Evolutionary conservation across 2,113 vertebrate species (phyloP), one percentile per base, ranked within the genome.

Genomic region (Tupaia chinensis): DNA sequence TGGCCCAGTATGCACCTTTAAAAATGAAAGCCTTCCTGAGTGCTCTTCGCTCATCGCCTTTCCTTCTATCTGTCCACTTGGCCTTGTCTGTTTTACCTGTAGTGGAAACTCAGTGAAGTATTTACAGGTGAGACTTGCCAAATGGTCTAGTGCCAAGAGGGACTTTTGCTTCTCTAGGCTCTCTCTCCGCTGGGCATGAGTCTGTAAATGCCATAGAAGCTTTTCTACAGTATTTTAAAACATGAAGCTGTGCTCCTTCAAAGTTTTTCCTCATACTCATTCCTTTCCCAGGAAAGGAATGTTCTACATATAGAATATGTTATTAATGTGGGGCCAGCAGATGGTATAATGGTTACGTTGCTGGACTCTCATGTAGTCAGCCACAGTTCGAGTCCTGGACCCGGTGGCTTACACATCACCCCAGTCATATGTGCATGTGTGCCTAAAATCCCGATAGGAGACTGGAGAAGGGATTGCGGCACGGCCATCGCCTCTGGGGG

Each of bases 31-130:
- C 70, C 20, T 3, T 61, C 53, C 14, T 15, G 2, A 12, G 2
- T 80, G 92, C 44, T 94, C 29, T 83, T 63, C 56, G 22, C 88
- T 88, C 61, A 84, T 56, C 68, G 69, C 77, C 92, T 96, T 84
- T 89, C 56, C 78, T 92, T 84, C 34, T 17, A 25, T 89, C 32
- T 60, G 14, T 83, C 44, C 34, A 61, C 72, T 91, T 87, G 78
- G 69, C 20, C 73, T 5, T 58, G 86, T 12, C 19, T 58, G 1
- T 93, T 95, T 93, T 61, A 70, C 23, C 32, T 61, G 1, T 58
- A 61, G 9, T 61, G 10, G 84, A 92, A 68, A 17, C n/a, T 95
- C 44, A 90, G 1, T 85, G 68, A 72, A 82, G 1, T 83, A n/a
- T 95, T 87, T 77, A 61, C 53, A 56, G 32, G 58, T 82, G 81